These are phyloP conservation scores for Steinernema scapterisci DNA, from an alignment of 2,888 invertebrate genomes.

Conservation along the genomic window DNA sequence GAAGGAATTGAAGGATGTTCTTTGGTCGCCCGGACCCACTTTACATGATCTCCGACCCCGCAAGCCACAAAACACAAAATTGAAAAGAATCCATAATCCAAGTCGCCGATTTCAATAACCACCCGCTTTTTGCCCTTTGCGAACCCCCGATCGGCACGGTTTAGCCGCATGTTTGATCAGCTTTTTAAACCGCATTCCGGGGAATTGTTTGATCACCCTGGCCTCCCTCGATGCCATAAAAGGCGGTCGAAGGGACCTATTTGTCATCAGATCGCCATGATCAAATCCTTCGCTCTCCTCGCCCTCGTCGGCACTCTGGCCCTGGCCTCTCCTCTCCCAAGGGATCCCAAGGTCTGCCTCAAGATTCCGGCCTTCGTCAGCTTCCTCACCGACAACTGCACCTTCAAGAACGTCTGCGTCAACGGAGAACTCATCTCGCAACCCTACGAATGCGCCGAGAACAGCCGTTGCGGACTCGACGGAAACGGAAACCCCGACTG, in stretches of 20 bases:
- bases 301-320: background rate
- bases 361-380: background rate
- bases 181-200: background rate
- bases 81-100: background rate
- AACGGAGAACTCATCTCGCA: constrained; percentile 13
- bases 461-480: background rate
- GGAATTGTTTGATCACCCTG: background rate
- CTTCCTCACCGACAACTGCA: constrained; percentile 6
- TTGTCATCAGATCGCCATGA: background rate
- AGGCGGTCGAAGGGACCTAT: background rate
- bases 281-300: background rate
- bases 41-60: no score
- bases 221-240: background rate
- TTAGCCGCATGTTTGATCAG: background rate
- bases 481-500: background rate
- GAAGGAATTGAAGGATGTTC: no score
- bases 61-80: background rate
- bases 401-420: constrained; percentile 22
- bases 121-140: background rate
- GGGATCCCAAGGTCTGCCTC: background rate
- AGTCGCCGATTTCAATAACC: no score
- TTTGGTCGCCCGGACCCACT: background rate
- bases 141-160: background rate
- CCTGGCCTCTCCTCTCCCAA: background rate
- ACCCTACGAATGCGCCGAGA: background rate